Percentiles rank a stretch among this genome's conserved stretches.
Conservation (phyloP, 2,888 invertebrate species). For the Tromatobia lineatoria region DNA sequence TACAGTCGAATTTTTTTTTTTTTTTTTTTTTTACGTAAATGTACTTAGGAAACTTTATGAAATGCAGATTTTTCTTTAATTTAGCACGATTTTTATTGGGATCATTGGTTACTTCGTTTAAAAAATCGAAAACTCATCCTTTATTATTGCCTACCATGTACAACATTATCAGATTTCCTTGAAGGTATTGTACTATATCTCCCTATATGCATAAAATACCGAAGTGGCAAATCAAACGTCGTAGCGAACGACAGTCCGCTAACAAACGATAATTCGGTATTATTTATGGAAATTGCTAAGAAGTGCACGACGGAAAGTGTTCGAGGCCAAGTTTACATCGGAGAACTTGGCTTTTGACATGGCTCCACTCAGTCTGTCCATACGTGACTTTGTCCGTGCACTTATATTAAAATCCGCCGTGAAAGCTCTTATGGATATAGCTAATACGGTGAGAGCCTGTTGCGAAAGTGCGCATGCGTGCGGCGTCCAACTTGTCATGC, state of each 20-base stretch:
- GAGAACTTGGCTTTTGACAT: constrained; percentile 9
- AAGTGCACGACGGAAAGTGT: constrained; percentile 1
- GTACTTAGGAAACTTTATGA: too few relatives aligned
- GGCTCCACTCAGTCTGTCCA: constrained; percentile 26
- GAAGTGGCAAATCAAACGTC: neutral
- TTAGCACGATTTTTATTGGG: too few relatives aligned
- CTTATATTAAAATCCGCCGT: constrained; percentile 14
- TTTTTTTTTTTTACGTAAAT: too few relatives aligned
- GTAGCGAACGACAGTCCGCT: neutral
- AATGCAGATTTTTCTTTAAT: too few relatives aligned
- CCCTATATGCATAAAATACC: constrained; percentile 7
- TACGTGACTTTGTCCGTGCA: constrained; percentile 22
- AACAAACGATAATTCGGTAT: constrained; percentile 25
- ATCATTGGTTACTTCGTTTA: too few relatives aligned
- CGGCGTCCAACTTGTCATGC: neutral
- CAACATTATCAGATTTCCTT: too few relatives aligned
- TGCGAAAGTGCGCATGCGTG: neutral
- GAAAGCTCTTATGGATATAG: neutral
- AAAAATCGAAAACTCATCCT: too few relatives aligned
- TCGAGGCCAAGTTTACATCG: constrained; percentile 7
- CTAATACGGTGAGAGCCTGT: neutral
- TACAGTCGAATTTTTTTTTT: too few relatives aligned
- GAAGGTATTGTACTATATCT: neutral
- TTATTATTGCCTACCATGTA: too few relatives aligned
- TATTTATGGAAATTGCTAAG: constrained; percentile 31